Percentiles rank a stretch among this genome's conserved stretches.
These are phyloP conservation scores for Nemoura dubitans DNA, from an alignment of 2,888 invertebrate species.

Conservation along the genomic window DNA sequence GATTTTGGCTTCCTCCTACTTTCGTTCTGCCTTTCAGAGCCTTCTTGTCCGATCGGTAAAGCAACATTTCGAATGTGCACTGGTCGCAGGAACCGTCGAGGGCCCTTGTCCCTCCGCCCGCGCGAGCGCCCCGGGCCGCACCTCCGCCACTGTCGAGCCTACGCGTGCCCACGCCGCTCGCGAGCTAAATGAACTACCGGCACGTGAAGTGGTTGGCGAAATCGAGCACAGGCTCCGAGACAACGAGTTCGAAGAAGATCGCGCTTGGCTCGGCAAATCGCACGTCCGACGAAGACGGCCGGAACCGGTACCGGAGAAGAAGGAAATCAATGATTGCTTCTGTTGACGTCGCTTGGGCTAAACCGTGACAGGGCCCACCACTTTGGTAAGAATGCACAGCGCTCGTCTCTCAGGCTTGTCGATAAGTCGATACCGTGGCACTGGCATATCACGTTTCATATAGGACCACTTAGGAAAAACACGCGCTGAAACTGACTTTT, in stretches of 20 bases:
- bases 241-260: neutral
- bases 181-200: neutral
- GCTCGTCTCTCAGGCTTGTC: neutral
- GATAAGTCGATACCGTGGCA: neutral
- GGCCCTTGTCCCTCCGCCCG: neutral
- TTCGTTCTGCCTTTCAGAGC: no score
- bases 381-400: neutral
- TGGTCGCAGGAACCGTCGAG: neutral
- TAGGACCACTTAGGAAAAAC: neutral
- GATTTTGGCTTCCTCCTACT: no score
- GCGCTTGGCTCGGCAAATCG: neutral
- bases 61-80: no score
- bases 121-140: neutral
- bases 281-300: neutral
- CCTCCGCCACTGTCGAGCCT: neutral
- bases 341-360: neutral
- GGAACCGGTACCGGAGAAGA: neutral
- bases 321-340: neutral
- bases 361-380: neutral
- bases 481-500: neutral
- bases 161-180: neutral
- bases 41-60: no score
- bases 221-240: neutral
- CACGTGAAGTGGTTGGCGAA: conserved; percentile 15
- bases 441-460: conserved; percentile 4